Base-by-base conservation (phyloP, 2,888 invertebrate species). In the Pristionchus fissidentatus region DNA sequence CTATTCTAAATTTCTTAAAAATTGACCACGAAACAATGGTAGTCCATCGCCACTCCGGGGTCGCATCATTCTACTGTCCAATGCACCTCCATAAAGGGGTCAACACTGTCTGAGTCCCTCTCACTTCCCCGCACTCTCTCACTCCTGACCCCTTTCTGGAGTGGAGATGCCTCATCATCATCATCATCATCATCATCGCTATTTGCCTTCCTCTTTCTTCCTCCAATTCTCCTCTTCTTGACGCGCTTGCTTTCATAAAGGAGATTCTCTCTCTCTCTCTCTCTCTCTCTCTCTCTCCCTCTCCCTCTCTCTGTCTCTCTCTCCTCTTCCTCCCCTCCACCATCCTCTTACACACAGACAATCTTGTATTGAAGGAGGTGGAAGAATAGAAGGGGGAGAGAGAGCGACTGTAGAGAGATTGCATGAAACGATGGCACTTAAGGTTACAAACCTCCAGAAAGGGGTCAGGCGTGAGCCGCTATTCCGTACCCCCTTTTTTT, bases 341-440 rank as follows among this genome's bases (percentile, higher is more conserved):
- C n/a, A 10, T 29, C 35, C 32, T n/a, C 32, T 13, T 70, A n/a
- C n/a, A n/a, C n/a, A n/a, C n/a, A 41, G 35, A 35, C 52, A 55
- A 41, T 78, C 52, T 78, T 46, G 38, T 66, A 35, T 78, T 52
- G 35, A 46, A 43, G 55, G 55, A 26, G 77, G 78, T 19, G 55
- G 55, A 55, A 46, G 35, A 77, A 43, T 15, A 29, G 52, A 19
- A 78, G 55, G 78, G 32, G 38, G 55, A 78, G 60, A 26, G 60
- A 60, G 15, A 60, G 15, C n/a, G n/a, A n/a, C n/a, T n/a, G n/a
- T n/a, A n/a, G n/a, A n/a, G n/a, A 49, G 49, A 49, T 49, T 49
- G 49, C 49, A 13, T n/a, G n/a, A n/a, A n/a, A n/a, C n/a, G n/a
- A n/a, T n/a, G n/a, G n/a, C n/a, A n/a, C n/a, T n/a, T n/a, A n/a